Conservation (phyloP, 2,888 invertebrate species). For the Tenthredo livida region DNA sequence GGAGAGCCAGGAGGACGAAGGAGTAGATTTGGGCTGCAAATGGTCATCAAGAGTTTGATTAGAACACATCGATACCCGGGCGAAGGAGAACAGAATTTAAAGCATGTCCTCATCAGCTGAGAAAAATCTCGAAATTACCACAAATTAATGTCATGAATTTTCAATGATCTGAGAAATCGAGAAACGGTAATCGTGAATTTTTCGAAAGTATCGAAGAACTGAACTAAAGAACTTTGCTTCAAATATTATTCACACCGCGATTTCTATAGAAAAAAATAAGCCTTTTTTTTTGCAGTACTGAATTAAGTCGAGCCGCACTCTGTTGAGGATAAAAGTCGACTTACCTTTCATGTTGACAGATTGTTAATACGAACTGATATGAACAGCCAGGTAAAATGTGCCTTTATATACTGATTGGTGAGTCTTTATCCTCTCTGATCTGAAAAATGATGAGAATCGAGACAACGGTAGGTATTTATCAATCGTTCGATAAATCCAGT, state of each 20-base stretch:
- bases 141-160: not conserved
- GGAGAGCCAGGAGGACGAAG: slow-evolving; percentile 56
- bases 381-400: not conserved
- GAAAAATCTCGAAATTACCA: not conserved
- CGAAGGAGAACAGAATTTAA: not conserved
- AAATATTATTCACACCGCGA: not conserved
- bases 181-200: not conserved
- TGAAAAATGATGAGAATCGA: not conserved
- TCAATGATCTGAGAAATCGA: too few relatives aligned
- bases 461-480: not conserved
- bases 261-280: too few relatives aligned
- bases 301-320: not conserved
- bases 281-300: not conserved
- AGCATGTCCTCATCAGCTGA: not conserved
- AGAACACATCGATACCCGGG: not conserved
- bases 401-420: not conserved
- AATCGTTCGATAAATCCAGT: not conserved
- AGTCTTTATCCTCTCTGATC: not conserved
- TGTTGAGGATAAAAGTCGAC: not conserved
- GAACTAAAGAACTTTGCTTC: not conserved
- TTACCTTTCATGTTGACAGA: slow-evolving; percentile 37
- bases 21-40: not conserved
- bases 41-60: slow-evolving; percentile 52
- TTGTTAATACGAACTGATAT: not conserved
- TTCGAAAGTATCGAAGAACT: not conserved